Evolutionary conservation across 2,797 vertebrate species (phyloP).

Genomic region (Mallotus villosus): DNA sequence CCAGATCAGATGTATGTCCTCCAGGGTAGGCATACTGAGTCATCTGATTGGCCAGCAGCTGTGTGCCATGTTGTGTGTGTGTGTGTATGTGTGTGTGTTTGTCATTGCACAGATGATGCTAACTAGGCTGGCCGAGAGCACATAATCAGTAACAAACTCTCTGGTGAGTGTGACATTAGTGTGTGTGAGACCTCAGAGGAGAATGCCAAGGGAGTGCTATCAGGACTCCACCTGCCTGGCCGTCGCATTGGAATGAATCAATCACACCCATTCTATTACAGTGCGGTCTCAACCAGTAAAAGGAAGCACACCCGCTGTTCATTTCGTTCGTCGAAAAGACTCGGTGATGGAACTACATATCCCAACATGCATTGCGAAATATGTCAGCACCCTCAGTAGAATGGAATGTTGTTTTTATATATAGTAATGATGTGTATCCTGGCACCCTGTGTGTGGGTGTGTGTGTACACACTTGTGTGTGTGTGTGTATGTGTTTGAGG

Average conservation of each 20-base stretch:
- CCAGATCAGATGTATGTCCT: constrained; percentile 63
- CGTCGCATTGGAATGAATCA: too few relatives aligned
- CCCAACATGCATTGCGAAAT: not conserved
- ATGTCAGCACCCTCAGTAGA: not conserved
- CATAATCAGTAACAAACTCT: not conserved
- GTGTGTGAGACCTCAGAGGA: not conserved
- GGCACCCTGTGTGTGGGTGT: constrained; percentile 1
- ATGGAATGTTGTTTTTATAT: not conserved
- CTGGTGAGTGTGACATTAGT: not conserved
- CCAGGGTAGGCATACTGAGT: constrained; percentile 40
- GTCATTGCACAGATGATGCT: not conserved
- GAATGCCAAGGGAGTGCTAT: not conserved
- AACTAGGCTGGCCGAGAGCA: not conserved
- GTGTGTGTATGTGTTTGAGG: constrained; percentile 21
- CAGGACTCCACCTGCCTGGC: too few relatives aligned
- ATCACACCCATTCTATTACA: too few relatives aligned
- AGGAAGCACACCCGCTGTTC: not conserved
- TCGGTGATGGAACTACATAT: not conserved
- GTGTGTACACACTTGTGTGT: constrained; percentile 4
- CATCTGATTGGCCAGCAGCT: constrained; percentile 57
- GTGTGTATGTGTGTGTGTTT: constrained; percentile 9
- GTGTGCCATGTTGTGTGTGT: constrained; percentile 38
- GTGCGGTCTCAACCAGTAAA: too few relatives aligned
- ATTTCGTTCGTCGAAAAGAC: not conserved
- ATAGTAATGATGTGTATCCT: not conserved